Evolutionary conservation across 2,888 invertebrate species (phyloP).

Genomic region (Drosophila picticornis): DNA sequence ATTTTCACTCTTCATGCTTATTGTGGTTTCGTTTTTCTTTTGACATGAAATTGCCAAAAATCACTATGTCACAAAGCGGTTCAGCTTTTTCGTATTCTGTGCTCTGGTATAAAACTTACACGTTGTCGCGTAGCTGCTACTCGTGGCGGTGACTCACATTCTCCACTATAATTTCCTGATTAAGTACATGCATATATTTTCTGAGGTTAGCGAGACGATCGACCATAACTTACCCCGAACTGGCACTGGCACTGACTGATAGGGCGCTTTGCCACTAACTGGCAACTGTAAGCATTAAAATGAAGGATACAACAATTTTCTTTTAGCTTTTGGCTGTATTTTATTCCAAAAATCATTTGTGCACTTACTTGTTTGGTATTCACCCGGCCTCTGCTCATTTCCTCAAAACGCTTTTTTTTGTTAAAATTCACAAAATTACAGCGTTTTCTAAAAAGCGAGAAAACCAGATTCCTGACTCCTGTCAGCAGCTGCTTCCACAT

Average conservation of each 20-base stretch:
- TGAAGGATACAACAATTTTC: neutral
- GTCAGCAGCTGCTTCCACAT: neutral
- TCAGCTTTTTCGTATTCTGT: neutral
- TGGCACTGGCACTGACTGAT: neutral
- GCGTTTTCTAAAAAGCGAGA: neutral
- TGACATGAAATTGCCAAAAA: neutral
- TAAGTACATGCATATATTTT: neutral
- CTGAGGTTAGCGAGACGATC: neutral
- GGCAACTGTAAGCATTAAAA: neutral
- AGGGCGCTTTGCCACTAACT: neutral
- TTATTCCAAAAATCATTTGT: neutral
- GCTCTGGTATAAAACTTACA: constrained; percentile 8
- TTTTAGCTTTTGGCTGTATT: neutral
- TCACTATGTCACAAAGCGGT: neutral
- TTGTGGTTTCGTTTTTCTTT: neutral
- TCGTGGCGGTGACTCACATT: neutral
- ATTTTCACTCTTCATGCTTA: neutral
- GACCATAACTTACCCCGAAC: neutral
- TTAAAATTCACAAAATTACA: neutral
- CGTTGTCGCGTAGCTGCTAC: neutral
- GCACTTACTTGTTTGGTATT: neutral
- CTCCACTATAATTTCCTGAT: neutral
- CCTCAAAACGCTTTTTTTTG: neutral
- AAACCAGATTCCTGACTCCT: neutral
- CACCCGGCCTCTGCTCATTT: neutral